These are phyloP conservation scores for Plumapathes pennacea DNA, from an alignment of 92 coral and sea anemone genomes.

Conservation along the genomic window DNA sequence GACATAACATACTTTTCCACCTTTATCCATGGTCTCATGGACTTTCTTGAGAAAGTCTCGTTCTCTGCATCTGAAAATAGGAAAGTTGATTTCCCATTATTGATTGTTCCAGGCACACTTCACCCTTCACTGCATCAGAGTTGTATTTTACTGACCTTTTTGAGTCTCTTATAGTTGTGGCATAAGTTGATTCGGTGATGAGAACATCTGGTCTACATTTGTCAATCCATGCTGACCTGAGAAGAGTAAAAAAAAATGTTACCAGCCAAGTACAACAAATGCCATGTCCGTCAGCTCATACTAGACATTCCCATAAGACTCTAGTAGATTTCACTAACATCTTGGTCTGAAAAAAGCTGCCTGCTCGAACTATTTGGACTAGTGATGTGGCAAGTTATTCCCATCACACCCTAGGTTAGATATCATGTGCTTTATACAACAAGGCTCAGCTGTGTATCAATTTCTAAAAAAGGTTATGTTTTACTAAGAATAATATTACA, in stretches of 20 bases:
- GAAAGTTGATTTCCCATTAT: not conserved
- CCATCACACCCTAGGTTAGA: no score
- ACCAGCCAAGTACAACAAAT: not conserved
- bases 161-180: slow-evolving; percentile 96
- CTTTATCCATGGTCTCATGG: slow-evolving; percentile 95
- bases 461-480: no score
- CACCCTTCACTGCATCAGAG: not conserved
- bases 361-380: no score
- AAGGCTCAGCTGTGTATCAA: no score
- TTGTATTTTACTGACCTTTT: slow-evolving; percentile 89
- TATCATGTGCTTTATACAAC: no score
- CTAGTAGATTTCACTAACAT: no score
- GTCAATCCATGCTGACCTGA: slow-evolving; percentile 99
- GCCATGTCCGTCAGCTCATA: not conserved
- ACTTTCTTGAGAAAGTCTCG: slow-evolving; percentile 93
- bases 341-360: no score
- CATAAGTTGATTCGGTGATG: slow-evolving; percentile 97
- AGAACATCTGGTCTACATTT: slow-evolving; percentile 93
- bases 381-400: no score
- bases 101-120: not conserved
- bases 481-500: no score
- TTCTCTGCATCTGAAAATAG: slow-evolving; percentile 73
- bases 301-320: no score
- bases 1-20: slow-evolving; percentile 76
- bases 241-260: not conserved